A percentile compares a stretch with the other conserved stretches of the same genome.
phyloP scores from a whole-genome alignment of 2,113 vertebrate genomes.

The Mesitornis unicolor region DNA sequence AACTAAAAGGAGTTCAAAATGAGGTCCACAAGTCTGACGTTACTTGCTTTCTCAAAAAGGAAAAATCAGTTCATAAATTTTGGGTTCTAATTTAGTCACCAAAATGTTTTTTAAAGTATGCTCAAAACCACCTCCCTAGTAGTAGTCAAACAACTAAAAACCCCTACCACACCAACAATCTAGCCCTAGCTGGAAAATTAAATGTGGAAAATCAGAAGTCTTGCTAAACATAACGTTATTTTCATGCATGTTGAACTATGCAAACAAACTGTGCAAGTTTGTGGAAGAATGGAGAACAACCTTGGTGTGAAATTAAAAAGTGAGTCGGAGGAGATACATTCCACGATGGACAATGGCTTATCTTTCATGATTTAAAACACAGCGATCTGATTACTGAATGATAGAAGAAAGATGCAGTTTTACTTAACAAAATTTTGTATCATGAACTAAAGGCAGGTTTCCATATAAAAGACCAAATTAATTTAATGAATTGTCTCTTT shows the following conservation, averaged over 20 bases:
- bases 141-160: neutral
- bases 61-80: neutral
- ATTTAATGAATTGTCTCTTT: slow-evolving; percentile 7
- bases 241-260: slow-evolving; percentile 59
- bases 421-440: slow-evolving; percentile 33
- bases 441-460: slow-evolving; percentile 17
- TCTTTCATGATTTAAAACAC: slow-evolving; percentile 58
- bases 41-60: neutral
- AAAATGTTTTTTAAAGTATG: neutral
- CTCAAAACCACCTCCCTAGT: neutral
- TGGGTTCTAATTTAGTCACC: neutral
- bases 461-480: slow-evolving; percentile 24
- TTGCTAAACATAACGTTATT: slow-evolving; percentile 52
- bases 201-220: slow-evolving; percentile 36
- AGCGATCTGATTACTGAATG: slow-evolving; percentile 59
- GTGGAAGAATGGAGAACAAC: slow-evolving; percentile 57
- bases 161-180: slow-evolving; percentile 32
- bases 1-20: neutral
- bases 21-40: neutral
- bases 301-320: slow-evolving; percentile 37
- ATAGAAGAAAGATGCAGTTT: slow-evolving; percentile 75
- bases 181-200: slow-evolving; percentile 16
- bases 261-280: slow-evolving; percentile 57
- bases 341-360: slow-evolving; percentile 51
- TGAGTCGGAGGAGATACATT: slow-evolving; percentile 31